Conservation (phyloP, 2,113 vertebrate species). For the Tauraco erythrolophus region DNA sequence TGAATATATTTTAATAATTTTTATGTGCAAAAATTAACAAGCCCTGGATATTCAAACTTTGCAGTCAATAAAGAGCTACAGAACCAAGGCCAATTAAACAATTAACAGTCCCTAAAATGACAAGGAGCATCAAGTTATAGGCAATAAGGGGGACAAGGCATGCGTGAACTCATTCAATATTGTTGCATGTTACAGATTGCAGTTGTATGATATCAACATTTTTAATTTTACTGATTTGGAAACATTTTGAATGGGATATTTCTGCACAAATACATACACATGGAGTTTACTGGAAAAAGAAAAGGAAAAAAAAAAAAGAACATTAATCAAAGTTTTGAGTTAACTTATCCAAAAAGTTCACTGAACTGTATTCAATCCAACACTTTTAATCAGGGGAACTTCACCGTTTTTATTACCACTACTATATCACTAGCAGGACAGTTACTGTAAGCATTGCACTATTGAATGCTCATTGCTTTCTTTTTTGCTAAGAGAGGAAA, state of each 20-base stretch:
- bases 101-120: neutral
- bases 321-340: neutral
- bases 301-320: neutral
- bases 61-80: neutral
- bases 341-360: neutral
- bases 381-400: neutral
- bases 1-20: neutral
- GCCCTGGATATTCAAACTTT: neutral
- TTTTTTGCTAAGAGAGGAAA: neutral
- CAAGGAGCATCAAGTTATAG: neutral
- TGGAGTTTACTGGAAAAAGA: neutral
- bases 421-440: neutral
- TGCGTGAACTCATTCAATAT: neutral
- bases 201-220: rapidly evolving
- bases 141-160: neutral
- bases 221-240: neutral
- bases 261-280: neutral
- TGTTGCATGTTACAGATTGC: neutral
- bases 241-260: neutral
- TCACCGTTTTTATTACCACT: neutral
- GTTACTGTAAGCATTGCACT: neutral
- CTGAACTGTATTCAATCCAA: neutral
- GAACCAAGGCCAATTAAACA: neutral
- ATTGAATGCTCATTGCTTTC: neutral
- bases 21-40: neutral